Evolutionary conservation across 2,797 vertebrate species (phyloP).

Genomic region (Toxotes lorentzi): DNA sequence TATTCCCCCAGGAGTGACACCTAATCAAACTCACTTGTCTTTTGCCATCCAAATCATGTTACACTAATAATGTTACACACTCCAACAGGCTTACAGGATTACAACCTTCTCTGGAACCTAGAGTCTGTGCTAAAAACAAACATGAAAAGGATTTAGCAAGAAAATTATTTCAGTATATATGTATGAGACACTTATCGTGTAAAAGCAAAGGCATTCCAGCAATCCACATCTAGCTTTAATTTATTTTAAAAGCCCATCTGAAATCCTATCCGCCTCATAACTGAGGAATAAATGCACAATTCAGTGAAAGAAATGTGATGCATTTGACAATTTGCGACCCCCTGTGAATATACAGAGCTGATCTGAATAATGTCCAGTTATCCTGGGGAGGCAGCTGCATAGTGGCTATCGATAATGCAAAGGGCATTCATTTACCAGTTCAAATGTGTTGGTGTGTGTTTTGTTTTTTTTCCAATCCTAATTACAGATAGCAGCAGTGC

Average conservation of each 20-base stretch:
- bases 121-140: slow-evolving; percentile 75
- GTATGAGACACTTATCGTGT: slow-evolving; percentile 46
- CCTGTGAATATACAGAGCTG: slow-evolving; percentile 25
- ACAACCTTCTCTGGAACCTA: slow-evolving; percentile 68
- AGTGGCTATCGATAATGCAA: slow-evolving; percentile 60
- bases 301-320: slow-evolving; percentile 16
- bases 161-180: slow-evolving; percentile 59
- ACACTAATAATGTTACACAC: slow-evolving; percentile 76
- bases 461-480: slow-evolving; percentile 45
- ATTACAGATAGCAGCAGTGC: slow-evolving; percentile 61
- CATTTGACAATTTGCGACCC: slow-evolving; percentile 22
- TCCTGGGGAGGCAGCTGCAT: slow-evolving; percentile 55
- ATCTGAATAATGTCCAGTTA: slow-evolving; percentile 59
- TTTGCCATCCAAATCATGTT: slow-evolving; percentile 73
- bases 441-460: slow-evolving; percentile 41
- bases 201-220: slow-evolving; percentile 38
- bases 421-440: slow-evolving; percentile 49
- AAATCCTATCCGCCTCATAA: slow-evolving; percentile 46
- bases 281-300: slow-evolving; percentile 32
- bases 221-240: slow-evolving; percentile 38
- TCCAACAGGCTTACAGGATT: slow-evolving; percentile 78
- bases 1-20: slow-evolving; percentile 69
- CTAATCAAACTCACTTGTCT: slow-evolving; percentile 79
- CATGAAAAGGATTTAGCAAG: slow-evolving; percentile 56
- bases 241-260: slow-evolving; percentile 44